A percentile compares a stretch with the other conserved stretches of the same genome.
phyloP scores from a whole-genome alignment of 2,797 vertebrate genomes.

The Craterocephalus amniculus region DNA sequence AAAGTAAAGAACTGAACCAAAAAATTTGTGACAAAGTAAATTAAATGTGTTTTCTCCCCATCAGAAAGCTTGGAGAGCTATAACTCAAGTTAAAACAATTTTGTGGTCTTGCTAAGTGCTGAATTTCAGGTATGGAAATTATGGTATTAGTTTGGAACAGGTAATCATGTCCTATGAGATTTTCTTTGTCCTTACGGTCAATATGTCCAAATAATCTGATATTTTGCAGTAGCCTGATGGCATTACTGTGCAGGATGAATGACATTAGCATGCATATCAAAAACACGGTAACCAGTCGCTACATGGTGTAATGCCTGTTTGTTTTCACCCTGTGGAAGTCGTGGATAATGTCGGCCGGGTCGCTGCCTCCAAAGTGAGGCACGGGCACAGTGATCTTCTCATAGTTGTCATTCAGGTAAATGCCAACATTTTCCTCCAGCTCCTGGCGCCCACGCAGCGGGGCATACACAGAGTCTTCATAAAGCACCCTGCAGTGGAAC shows the following conservation, averaged over 20 bases:
- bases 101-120: too few species aligned
- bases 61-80: too few species aligned
- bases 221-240: background rate
- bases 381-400: conserved; percentile 92
- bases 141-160: background rate
- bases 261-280: background rate
- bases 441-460: conserved; percentile 86
- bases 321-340: conserved; percentile 78
- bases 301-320: background rate
- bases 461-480: conserved; percentile 87
- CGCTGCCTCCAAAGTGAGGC: conserved; percentile 91
- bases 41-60: too few species aligned
- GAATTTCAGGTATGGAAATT: background rate
- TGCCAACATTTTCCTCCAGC: conserved; percentile 92
- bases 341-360: conserved; percentile 92
- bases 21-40: too few species aligned
- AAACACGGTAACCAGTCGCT: background rate
- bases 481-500: conserved; percentile 90
- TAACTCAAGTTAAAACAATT: background rate
- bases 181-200: background rate
- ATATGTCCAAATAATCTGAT: background rate
- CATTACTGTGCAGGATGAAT: background rate
- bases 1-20: too few species aligned
- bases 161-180: background rate
- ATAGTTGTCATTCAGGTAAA: conserved; percentile 92